Conservation (phyloP, 1,140 invertebrate species). For the Ceratina australensis region DNA sequence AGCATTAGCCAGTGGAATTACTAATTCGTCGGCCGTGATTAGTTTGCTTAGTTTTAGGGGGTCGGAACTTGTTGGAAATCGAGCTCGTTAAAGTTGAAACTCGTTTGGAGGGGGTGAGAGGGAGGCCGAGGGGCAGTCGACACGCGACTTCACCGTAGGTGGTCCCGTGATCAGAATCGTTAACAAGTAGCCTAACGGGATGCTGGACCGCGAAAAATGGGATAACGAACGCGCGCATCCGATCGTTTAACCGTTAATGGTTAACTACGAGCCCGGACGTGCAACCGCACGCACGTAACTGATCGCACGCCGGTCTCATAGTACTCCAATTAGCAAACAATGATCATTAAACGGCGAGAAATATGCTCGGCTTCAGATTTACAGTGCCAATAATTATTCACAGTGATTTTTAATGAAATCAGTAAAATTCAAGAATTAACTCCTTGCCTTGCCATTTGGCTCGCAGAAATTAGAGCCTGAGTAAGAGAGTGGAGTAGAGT, state of each 20-base stretch:
- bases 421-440: too few relatives aligned
- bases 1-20: not conserved
- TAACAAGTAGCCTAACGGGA: constrained; percentile 74
- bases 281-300: constrained; percentile 35
- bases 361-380: not conserved
- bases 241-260: constrained; percentile 51
- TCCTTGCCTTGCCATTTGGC: too few relatives aligned
- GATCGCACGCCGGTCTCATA: constrained; percentile 40
- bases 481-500: too few relatives aligned
- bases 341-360: constrained; percentile 38
- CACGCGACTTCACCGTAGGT: constrained; percentile 71
- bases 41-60: constrained; percentile 1
- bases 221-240: constrained; percentile 41
- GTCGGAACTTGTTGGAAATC: constrained; percentile 41
- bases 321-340: constrained; percentile 46
- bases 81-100: constrained; percentile 71
- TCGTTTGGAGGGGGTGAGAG: constrained; percentile 37
- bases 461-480: too few relatives aligned
- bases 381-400: not conserved
- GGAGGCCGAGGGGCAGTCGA: constrained; percentile 48
- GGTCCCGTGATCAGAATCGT: constrained; percentile 66
- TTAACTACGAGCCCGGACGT: constrained; percentile 40
- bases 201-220: constrained; percentile 59
- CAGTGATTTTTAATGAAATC: not conserved
- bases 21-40: constrained; percentile 16